These are phyloP conservation scores for Ameiurus melas DNA, from an alignment of 2,113 vertebrate genomes.

Conservation along the genomic window DNA sequence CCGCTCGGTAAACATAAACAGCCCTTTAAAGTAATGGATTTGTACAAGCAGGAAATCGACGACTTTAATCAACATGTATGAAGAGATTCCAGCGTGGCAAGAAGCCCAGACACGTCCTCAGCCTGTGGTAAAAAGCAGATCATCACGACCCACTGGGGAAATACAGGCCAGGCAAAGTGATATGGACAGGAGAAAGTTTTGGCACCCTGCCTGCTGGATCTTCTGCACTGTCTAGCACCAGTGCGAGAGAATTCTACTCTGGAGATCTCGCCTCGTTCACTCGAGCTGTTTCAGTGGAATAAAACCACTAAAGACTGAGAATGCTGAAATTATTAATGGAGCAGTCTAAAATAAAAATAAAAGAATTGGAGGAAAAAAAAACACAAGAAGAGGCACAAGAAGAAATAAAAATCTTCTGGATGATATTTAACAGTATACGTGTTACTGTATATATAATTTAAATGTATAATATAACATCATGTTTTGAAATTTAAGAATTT, in stretches of 20 bases:
- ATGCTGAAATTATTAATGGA: neutral
- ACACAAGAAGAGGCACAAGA: neutral
- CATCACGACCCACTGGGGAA: neutral
- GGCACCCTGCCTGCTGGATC: neutral
- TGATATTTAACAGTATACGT: neutral
- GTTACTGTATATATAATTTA: no score
- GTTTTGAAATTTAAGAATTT: no score
- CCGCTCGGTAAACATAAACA: neutral
- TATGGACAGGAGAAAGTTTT: conserved; percentile 3
- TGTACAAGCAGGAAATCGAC: conserved; percentile 18
- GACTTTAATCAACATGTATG: neutral
- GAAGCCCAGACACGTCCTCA: neutral
- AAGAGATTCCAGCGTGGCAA: conserved; percentile 13
- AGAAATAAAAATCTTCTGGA: neutral
- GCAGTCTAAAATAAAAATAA: neutral
- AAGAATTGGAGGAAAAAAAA: neutral
- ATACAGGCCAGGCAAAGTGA: neutral
- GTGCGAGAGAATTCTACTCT: neutral
- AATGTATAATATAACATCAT: no score
- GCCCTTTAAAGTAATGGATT: conserved; percentile 29
- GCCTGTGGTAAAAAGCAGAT: neutral
- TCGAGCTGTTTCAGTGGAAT: neutral
- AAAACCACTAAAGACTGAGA: neutral
- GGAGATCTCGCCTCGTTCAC: neutral
- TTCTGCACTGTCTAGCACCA: neutral